Evolutionary conservation across 2,888 invertebrate species (phyloP).

Genomic region (Heliconius hortense): DNA sequence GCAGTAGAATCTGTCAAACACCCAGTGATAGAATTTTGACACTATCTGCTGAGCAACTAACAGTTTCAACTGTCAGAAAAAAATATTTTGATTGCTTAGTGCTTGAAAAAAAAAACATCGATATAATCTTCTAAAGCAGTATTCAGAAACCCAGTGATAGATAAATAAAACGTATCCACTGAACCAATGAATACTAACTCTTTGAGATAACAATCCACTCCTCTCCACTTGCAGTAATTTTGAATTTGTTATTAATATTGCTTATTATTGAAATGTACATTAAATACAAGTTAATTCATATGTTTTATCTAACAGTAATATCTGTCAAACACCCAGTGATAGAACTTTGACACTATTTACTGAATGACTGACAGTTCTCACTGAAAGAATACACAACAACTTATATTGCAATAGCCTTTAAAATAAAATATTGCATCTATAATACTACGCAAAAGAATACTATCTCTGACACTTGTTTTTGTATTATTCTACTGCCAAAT

Average conservation of each 20-base stretch:
- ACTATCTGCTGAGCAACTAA: slow-evolving; percentile 44
- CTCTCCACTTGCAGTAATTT: too few relatives aligned
- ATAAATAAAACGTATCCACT: neutral
- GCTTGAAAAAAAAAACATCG: neutral
- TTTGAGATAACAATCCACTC: too few relatives aligned
- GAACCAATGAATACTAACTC: too few relatives aligned
- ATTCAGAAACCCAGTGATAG: neutral
- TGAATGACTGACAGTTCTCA: slow-evolving; percentile 30
- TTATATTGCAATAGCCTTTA: too few relatives aligned
- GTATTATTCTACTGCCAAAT: too few relatives aligned
- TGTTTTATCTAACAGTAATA: slow-evolving; percentile 16
- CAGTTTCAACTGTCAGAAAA: slow-evolving; percentile 27
- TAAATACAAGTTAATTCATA: too few relatives aligned
- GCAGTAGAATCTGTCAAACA: slow-evolving; percentile 30
- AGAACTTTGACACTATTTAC: slow-evolving; percentile 45
- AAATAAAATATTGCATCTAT: too few relatives aligned
- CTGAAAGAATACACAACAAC: neutral
- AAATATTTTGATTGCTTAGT: too few relatives aligned
- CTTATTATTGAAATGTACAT: too few relatives aligned
- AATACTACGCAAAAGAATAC: slow-evolving; percentile 30
- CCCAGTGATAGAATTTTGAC: slow-evolving; percentile 54
- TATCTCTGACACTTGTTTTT: slow-evolving; percentile 20
- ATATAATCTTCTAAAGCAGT: neutral
- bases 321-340: slow-evolving; percentile 54
- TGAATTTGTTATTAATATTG: too few relatives aligned